phyloP scores from a whole-genome alignment of 2,797 vertebrate genomes.

The Tachyglossus aculeatus region DNA sequence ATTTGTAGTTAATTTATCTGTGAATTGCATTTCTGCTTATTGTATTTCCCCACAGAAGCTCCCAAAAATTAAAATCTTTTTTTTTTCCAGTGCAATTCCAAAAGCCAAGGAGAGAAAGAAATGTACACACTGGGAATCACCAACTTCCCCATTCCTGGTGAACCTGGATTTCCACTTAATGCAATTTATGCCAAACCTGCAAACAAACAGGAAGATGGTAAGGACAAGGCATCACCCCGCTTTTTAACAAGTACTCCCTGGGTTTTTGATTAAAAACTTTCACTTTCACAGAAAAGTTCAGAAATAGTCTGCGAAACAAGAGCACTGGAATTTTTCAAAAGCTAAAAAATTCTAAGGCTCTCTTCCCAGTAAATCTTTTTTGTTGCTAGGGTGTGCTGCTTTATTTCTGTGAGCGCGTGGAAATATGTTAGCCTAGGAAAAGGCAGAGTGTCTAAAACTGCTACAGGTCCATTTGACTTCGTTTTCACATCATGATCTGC shows the following conservation, averaged over 20 bases:
- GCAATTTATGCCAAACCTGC: conserved; percentile 92
- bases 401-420: neutral
- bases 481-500: neutral
- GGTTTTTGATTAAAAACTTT: neutral
- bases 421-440: neutral
- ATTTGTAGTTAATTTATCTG: too few species aligned
- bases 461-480: neutral
- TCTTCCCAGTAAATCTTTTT: neutral
- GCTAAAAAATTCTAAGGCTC: neutral
- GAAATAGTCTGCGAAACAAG: neutral
- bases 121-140: conserved; percentile 97
- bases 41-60: too few species aligned
- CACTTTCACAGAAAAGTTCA: neutral
- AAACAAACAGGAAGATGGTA: conserved; percentile 96
- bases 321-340: neutral
- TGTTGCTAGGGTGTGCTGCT: too few species aligned
- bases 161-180: conserved; percentile 95
- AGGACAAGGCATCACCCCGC: conserved; percentile 20
- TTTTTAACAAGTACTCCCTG: neutral
- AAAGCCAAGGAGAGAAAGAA: conserved; percentile 93
- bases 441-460: neutral
- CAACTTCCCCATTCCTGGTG: conserved; percentile 94
- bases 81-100: conserved; percentile 89
- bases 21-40: too few species aligned
- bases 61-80: too few species aligned